Percentiles rank a stretch among this genome's conserved stretches.
Conservation (phyloP, 2,797 vertebrate species). For the Pagetopsis macropterus region DNA sequence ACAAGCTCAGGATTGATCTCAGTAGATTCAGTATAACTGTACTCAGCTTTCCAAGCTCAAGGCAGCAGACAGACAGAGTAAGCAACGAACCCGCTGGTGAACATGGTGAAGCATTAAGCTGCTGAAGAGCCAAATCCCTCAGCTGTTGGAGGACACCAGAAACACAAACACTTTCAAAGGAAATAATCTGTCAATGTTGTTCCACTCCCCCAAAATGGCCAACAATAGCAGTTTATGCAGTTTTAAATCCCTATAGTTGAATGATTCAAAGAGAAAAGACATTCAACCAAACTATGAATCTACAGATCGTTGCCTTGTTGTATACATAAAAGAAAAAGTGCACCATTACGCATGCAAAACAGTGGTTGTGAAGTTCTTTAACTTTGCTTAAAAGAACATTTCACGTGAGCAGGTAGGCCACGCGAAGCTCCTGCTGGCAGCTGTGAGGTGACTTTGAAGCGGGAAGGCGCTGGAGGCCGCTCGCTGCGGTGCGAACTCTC, state of each 20-base stretch:
- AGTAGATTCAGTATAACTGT: too few relatives aligned
- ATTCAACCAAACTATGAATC: background rate
- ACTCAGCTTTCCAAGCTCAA: background rate
- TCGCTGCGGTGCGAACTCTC: slow-evolving; percentile 37
- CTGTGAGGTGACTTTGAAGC: slow-evolving; percentile 63
- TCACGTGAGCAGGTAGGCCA: slow-evolving; percentile 31
- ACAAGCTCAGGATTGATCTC: too few relatives aligned
- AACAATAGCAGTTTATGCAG: rapidly evolving
- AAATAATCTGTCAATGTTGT: background rate
- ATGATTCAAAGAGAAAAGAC: background rate
- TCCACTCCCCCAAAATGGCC: background rate
- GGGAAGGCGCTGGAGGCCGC: slow-evolving; percentile 36
- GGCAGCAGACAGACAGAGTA: background rate
- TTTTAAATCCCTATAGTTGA: background rate
- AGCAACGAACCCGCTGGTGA: background rate
- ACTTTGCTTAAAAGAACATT: slow-evolving; percentile 1
- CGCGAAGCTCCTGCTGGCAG: slow-evolving; percentile 24
- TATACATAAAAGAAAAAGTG: background rate
- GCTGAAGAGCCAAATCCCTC: background rate
- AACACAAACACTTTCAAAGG: background rate
- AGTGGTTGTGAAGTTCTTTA: slow-evolving; percentile 17
- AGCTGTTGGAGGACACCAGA: background rate
- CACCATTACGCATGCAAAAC: slow-evolving; percentile 15
- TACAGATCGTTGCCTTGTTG: background rate
- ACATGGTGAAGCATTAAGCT: background rate